These are phyloP conservation scores for Zygothrica quintamaculata DNA, from an alignment of 2,888 invertebrate species.

Conservation along the genomic window DNA sequence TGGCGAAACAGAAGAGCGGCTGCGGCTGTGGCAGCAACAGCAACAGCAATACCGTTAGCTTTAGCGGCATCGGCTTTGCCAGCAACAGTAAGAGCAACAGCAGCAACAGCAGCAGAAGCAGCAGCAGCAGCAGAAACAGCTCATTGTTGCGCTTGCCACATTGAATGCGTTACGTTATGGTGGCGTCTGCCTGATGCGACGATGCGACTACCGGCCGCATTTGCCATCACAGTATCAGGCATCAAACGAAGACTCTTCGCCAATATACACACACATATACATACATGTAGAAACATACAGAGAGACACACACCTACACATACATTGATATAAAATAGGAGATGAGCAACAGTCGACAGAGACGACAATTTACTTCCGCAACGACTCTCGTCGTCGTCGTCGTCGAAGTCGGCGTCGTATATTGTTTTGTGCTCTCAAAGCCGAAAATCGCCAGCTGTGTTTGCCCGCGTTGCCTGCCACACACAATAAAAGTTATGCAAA, in stretches of 20 bases:
- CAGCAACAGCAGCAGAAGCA: slow-evolving; percentile 32
- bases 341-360: slow-evolving; percentile 74
- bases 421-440: slow-evolving; percentile 54
- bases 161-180: slow-evolving; percentile 81
- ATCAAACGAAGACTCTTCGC: slow-evolving; percentile 21
- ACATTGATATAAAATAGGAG: slow-evolving; percentile 45
- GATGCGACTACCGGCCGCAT: slow-evolving; percentile 81
- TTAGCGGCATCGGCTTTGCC: neutral
- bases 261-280: slow-evolving; percentile 33
- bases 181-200: slow-evolving; percentile 79
- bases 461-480: slow-evolving; percentile 32
- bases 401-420: too few species aligned
- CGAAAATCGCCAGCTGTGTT: slow-evolving; percentile 51
- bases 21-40: neutral
- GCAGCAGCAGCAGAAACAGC: slow-evolving; percentile 56
- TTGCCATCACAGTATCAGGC: slow-evolving; percentile 63
- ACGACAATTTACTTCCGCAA: slow-evolving; percentile 56
- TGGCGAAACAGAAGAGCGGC: slow-evolving; percentile 24
- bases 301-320: slow-evolving; percentile 21
- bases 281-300: slow-evolving; percentile 26
- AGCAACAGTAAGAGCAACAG: slow-evolving; percentile 12
- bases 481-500: slow-evolving; percentile 79
- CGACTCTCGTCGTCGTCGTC: slow-evolving; percentile 51
- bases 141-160: slow-evolving; percentile 81
- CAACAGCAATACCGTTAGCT: too few species aligned